Conservation (phyloP, 2,113 vertebrate species). For the Riparia riparia region DNA sequence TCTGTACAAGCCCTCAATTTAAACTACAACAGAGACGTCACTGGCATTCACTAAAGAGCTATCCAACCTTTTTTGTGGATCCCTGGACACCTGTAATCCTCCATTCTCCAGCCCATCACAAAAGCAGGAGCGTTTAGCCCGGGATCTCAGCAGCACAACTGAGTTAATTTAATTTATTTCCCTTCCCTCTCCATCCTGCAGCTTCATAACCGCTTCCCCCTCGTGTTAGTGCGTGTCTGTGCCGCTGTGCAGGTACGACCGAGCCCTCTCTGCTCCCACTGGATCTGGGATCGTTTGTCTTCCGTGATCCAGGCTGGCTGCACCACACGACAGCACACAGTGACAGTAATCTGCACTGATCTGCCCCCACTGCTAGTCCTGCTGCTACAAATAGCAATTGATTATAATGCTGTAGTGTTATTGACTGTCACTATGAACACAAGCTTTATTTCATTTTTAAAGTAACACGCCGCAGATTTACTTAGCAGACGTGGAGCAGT, state of each 20-base stretch:
- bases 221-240: not conserved
- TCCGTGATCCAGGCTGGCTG: constrained; percentile 79
- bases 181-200: not conserved
- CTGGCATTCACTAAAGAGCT: constrained; percentile 30
- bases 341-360: constrained; percentile 97
- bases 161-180: constrained; percentile 73
- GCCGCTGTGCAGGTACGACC: constrained; percentile 80
- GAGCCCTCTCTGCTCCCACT: constrained; percentile 75
- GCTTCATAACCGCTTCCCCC: constrained; percentile 13
- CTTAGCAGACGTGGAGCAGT: constrained; percentile 15
- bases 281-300: constrained; percentile 83
- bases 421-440: constrained; percentile 85
- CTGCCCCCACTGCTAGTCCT: constrained; percentile 88
- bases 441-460: constrained; percentile 82
- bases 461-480: constrained; percentile 74
- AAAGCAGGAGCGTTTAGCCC: constrained; percentile 36
- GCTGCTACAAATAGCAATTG: constrained; percentile 96
- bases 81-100: constrained; percentile 62
- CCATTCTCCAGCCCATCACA: constrained; percentile 30
- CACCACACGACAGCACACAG: constrained; percentile 79
- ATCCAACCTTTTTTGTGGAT: constrained; percentile 64
- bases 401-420: constrained; percentile 92
- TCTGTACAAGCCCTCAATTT: not conserved
- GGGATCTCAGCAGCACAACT: not conserved
- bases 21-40: constrained; percentile 1